phyloP scores from a whole-genome alignment of 2,113 vertebrate species.

The Parus major region DNA sequence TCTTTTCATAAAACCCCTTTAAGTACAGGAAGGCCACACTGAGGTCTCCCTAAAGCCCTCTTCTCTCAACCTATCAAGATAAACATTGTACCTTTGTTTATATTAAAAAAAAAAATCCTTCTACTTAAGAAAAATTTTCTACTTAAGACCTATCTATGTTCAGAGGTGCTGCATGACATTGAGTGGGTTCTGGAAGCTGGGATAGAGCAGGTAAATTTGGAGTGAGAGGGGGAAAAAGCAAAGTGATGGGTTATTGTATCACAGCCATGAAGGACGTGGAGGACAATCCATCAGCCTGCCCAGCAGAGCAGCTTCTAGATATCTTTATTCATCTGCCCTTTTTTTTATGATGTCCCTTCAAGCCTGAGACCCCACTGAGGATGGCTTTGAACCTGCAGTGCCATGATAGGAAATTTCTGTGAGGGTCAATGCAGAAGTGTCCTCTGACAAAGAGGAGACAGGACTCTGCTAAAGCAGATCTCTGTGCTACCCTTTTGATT shows the following conservation, averaged over 20 bases:
- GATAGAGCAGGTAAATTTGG: not conserved
- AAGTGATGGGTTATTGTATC: not conserved
- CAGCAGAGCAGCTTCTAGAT: not conserved
- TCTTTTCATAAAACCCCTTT: too few species aligned
- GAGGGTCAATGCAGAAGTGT: not conserved
- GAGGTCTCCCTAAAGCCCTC: not conserved
- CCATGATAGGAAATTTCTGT: not conserved
- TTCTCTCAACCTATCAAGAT: not conserved
- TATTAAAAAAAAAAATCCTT: too few species aligned
- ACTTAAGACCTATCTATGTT: not conserved
- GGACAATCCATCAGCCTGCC: not conserved
- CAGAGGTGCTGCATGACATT: not conserved
- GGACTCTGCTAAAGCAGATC: not conserved
- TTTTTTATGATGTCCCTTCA: not conserved
- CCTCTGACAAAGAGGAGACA: not conserved
- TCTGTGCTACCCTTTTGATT: not conserved
- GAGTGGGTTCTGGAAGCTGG: not conserved
- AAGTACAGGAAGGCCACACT: not conserved
- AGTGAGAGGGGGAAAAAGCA: rapidly evolving
- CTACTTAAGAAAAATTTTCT: not conserved
- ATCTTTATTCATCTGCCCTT: not conserved
- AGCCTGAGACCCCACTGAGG: not conserved
- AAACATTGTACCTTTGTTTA: not conserved
- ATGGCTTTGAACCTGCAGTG: not conserved
- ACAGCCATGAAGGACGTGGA: rapidly evolving